Base-by-base conservation (phyloP, 1,140 invertebrate species). In the Daktulosphaira vitifoliae region DNA sequence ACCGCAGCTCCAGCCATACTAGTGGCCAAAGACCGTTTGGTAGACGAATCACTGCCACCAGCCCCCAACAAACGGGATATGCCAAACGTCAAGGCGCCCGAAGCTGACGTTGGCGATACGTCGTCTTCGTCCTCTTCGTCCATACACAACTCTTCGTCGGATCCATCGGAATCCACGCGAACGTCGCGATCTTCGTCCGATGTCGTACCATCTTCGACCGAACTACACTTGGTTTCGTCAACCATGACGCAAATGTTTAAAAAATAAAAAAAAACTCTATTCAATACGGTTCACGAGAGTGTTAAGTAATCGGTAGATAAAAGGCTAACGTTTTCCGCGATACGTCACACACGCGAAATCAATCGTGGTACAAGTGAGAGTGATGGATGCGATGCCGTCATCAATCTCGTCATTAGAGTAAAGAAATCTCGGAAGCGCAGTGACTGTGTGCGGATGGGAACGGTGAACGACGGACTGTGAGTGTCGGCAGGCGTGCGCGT, bases 51-150 rank as follows among this genome's bases (percentile, higher is more conserved):
- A 7, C 37, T 37, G 15, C 37, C 51, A 38, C 22, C 72, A 4
- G 75, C 75, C 7, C 77, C 78, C 59, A 80, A 59, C 3, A 80
- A 68, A 26, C 79, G 73, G 42, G 78, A 79, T 66, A 80, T 80
- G 68, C 79, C 80, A 68, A 80, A 80, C 7, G 77, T 76, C 37
- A 80, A 75, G 65, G 74, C 75, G 2, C 75, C 68, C 0, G 74
- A 71, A 37, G 70, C 68, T 0, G 74, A 67, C 11, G 76, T 73
- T 37, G 69, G 71, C 66, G 70, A 69, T 39, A 71, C 65, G 25
- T 70, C 67, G 8, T 70, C 50, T 73, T 74, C 26, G 72, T 73
- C 68, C 8, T 23, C 65, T 25, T 65, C 53, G 39, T 62, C 44
- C 39, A 50, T 38, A 39, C 54, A 44, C n/a, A 56, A 52, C 18